phyloP scores from a whole-genome alignment of 2,888 invertebrate genomes.

The Tenthredo mesomela region DNA sequence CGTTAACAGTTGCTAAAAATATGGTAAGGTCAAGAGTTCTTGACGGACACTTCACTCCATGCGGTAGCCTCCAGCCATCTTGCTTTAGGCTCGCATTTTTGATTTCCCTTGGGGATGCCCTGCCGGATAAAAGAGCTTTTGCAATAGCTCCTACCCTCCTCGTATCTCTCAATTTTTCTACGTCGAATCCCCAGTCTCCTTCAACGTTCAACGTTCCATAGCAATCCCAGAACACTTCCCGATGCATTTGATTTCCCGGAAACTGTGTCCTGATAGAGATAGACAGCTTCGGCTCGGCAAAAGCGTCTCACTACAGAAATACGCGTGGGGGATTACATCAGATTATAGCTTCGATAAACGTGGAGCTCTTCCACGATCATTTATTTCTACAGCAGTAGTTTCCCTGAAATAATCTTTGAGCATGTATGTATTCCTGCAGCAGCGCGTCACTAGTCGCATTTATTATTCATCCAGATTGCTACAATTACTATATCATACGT shows the following conservation, averaged over 20 bases:
- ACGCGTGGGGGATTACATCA: constrained; percentile 14
- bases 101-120: constrained; percentile 37
- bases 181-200: constrained; percentile 27
- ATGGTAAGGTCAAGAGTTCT: constrained; percentile 14
- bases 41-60: constrained; percentile 5
- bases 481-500: not conserved
- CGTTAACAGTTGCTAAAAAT: not conserved
- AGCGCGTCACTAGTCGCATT: not conserved
- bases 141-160: constrained; percentile 11
- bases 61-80: constrained; percentile 30
- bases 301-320: not conserved
- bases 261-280: constrained; percentile 16
- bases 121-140: constrained; percentile 2
- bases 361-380: constrained; percentile 15
- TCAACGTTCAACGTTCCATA: constrained; percentile 3
- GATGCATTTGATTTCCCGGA: constrained; percentile 45
- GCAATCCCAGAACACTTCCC: constrained; percentile 42
- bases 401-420: not conserved
- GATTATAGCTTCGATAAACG: constrained; percentile 15
- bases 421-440: constrained; percentile 2
- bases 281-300: not conserved
- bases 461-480: constrained; percentile 4
- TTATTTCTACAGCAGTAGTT: not conserved
- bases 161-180: constrained; percentile 16
- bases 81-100: constrained; percentile 36